Base-by-base conservation (phyloP, 2,113 vertebrate species). In the Pycnonotus jocosus region DNA sequence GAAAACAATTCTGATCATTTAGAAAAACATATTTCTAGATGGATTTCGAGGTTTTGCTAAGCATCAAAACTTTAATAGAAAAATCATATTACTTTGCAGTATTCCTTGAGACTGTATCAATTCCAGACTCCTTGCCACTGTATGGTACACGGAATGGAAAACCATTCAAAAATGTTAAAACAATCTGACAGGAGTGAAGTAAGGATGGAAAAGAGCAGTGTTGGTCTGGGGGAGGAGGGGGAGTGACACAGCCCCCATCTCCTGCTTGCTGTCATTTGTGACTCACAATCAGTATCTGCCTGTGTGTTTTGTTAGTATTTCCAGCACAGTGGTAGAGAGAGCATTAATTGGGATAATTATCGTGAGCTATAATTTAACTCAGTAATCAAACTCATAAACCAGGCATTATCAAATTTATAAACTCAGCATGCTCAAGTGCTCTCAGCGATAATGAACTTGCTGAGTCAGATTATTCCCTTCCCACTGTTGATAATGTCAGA, bases 321-420 rank as follows among this genome's bases (percentile, higher is more conserved):
- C 92, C 83, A 95, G 84, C 92, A 64, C 91, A 92, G 95, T 70
- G 54, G 88, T 92, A 77, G 71, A 95, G 69, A n/a, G 27, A 91
- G 56, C 44, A 77, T 73, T 95, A 95, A 94, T 88, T 93, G 81
- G 81, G 54, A 28, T 96, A 95, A 96, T 96, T 92, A 97, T 82
- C 56, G 71, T 84, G 69, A 93, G 84, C 92, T 95, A 68, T 95
- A 96, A 97, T 97, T 97, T 97, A 91, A 87, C 95, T 95, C 92
- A 80, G 94, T 84, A 90, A 95, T 96, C 96, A 93, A 95, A 95
- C 57, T 88, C 86, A 79, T 95, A 95, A 96, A 96, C 91, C 61
- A 74, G 90, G 48, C 88, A 94, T 97, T 97, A 96, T 93, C 84
- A 77, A 94, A 96, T 96, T 89, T 97, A 86, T 91, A 92, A 97